Conservation (phyloP, 2,113 vertebrate genomes). For the Pholis gunnellus region DNA sequence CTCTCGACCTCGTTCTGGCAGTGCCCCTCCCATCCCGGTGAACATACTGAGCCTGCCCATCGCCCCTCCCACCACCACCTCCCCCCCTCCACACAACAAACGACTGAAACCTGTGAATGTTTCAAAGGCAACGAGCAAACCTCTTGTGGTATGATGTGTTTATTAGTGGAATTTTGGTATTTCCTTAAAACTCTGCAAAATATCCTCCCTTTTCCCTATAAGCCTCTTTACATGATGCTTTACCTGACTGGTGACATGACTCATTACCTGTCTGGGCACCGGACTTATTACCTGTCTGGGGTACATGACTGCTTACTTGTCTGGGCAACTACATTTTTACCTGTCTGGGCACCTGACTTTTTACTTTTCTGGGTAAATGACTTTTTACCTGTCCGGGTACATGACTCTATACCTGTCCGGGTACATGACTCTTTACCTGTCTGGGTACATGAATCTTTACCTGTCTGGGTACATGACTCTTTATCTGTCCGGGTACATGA, state of each 20-base stretch:
- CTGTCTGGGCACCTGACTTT: too few relatives aligned
- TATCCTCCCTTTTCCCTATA: neutral
- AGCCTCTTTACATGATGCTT: neutral
- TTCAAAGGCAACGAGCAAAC: slow-evolving; percentile 81
- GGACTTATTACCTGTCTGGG: too few relatives aligned
- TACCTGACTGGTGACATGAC: neutral
- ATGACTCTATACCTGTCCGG: neutral
- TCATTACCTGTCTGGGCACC: too few relatives aligned
- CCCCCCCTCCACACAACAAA: slow-evolving; percentile 44
- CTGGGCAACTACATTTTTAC: too few relatives aligned
- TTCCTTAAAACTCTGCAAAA: neutral
- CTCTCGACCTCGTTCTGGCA: slow-evolving; percentile 92
- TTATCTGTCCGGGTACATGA: neutral
- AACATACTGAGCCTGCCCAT: slow-evolving; percentile 89
- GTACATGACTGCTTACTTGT: too few relatives aligned
- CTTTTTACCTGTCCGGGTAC: neutral
- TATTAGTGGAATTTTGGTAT: neutral
- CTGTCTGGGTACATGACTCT: neutral
- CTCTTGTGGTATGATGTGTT: neutral
- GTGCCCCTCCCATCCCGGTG: slow-evolving; percentile 91
- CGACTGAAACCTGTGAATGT: slow-evolving; percentile 21
- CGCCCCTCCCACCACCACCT: slow-evolving; percentile 73
- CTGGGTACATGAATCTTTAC: neutral
- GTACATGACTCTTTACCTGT: neutral
- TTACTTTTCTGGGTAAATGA: too few relatives aligned